phyloP scores from a whole-genome alignment of 2,113 vertebrate species.

The Marmota monax region DNA sequence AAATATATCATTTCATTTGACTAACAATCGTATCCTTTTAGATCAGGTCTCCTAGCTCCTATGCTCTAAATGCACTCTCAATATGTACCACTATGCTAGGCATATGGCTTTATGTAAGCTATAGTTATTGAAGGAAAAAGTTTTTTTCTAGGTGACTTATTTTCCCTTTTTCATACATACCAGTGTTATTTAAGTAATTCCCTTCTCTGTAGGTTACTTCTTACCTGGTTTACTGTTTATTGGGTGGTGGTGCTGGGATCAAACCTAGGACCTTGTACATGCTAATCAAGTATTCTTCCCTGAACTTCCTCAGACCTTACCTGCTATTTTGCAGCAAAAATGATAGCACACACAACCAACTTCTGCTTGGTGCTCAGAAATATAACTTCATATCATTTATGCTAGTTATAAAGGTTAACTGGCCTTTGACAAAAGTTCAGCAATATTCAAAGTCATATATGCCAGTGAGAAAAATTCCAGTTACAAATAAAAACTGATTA shows the following conservation, averaged over 20 bases:
- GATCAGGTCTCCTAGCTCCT: background rate
- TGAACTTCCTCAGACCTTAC: background rate
- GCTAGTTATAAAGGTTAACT: background rate
- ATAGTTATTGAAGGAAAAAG: background rate
- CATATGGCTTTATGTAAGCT: background rate
- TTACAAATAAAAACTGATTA: constrained; percentile 19
- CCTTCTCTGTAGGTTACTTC: background rate
- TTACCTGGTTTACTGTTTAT: background rate
- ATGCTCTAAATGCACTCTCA: background rate
- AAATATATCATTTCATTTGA: background rate
- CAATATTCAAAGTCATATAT: background rate
- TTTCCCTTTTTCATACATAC: background rate
- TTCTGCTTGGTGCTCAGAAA: background rate
- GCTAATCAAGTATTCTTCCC: background rate
- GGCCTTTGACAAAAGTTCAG: background rate
- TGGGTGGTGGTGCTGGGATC: background rate
- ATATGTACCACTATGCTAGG: background rate
- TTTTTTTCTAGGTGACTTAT: background rate
- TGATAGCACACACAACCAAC: background rate
- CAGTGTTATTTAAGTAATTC: background rate
- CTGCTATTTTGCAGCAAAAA: constrained; percentile 35
- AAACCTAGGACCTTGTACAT: background rate
- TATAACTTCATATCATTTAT: background rate
- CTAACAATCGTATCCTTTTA: background rate
- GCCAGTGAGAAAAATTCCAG: background rate